Base-by-base conservation (phyloP, 2,888 invertebrate genomes). In the Anarsia innoxiella region DNA sequence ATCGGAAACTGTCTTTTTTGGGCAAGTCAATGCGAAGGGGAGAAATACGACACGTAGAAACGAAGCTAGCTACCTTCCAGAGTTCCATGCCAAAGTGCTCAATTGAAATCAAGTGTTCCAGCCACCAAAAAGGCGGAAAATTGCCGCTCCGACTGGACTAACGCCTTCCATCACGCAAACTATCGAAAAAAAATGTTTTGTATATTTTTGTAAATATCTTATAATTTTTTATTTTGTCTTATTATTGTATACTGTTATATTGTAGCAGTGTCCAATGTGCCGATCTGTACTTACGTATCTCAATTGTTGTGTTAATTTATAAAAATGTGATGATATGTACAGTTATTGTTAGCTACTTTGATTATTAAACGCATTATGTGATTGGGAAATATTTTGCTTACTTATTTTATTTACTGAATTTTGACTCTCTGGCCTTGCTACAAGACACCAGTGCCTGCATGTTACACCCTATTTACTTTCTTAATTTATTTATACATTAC, bases 1-100 rank as follows among this genome's bases (percentile, higher is more conserved):
- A 90, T 95, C 38, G 97, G 97, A 12, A 95, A 94, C 78, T 99
- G 98, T 76, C 87, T 98, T 46, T 93, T 99, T 67, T 96, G 96
- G 95, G 90, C 90, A 45, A 88, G 86, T 49, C 92, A 91, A 60
- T 95, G 94, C 71, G 94, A 94, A 49, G 84, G 77, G 2, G 88
- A 88, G 44, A 87, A 87, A 40, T 88, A 88, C 55, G 88, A 88
- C 44, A 87, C 78, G 38, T 83, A 80, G 51, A 47, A 45, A 3
- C 37, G 23, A 23, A 15, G 41, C 33, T 28, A 39, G 39, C 25
- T 36, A 45, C 45, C 64, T 67, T 68, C 64, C 60, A 59, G 58
- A 63, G 57, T 57, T 49, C 57, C 46, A 49, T 57, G 55, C 49
- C 45, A 45, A 56, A 51, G 65, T 74, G 77, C 75, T 75, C 74